Conservation (phyloP, 2,888 invertebrate species). For the Phlogophora meticulosa region DNA sequence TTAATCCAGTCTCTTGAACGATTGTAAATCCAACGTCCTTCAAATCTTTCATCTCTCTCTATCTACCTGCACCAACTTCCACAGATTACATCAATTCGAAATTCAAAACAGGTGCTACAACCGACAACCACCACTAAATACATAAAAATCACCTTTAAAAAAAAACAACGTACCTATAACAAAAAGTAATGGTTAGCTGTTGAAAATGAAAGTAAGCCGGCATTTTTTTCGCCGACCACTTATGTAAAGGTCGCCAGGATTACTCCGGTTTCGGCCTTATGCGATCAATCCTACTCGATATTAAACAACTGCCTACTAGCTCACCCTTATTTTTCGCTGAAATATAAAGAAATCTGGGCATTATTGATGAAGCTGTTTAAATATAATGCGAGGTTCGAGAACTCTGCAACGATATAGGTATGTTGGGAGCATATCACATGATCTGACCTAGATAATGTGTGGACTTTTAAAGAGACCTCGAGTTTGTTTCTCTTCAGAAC, state of each 20-base stretch:
- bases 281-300: constrained; percentile 51
- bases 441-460: not conserved
- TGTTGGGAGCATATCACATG: not conserved
- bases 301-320: constrained; percentile 35
- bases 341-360: constrained; percentile 23
- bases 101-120: constrained; percentile 22
- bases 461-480: too few relatives aligned
- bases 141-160: not conserved
- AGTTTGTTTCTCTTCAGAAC: too few relatives aligned
- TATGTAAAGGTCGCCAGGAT: constrained; percentile 44
- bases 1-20: not conserved
- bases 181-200: constrained; percentile 38
- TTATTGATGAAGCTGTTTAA: constrained; percentile 21
- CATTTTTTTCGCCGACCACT: constrained; percentile 46
- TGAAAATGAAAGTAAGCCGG: constrained; percentile 51
- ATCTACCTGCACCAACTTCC: not conserved
- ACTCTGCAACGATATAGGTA: not conserved
- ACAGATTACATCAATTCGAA: constrained; percentile 4
- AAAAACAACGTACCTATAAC: constrained; percentile 28
- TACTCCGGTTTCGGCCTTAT: constrained; percentile 35
- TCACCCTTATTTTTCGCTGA: constrained; percentile 29
- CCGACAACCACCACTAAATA: not conserved
- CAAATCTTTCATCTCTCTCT: not conserved
- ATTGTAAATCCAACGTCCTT: not conserved
- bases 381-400: not conserved